Conservation (phyloP, 2,888 invertebrate genomes). For the Enoplolaimus lenunculus region DNA sequence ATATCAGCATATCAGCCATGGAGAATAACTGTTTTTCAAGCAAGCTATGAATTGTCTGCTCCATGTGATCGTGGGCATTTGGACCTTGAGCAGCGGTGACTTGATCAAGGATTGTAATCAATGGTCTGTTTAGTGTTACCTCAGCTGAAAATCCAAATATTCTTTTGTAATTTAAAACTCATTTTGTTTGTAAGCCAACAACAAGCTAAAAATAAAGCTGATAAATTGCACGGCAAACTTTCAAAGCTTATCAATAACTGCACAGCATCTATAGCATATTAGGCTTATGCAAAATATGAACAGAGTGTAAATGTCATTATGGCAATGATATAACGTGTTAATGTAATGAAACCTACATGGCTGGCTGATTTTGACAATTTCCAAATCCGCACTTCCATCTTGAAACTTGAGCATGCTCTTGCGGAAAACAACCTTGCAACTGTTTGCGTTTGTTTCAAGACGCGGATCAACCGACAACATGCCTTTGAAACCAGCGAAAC, state of each 20-base stretch:
- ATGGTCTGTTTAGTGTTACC: constrained; percentile 38
- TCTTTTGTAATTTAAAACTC: too few relatives aligned
- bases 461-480: constrained; percentile 32
- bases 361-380: constrained; percentile 36
- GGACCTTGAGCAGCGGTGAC: constrained; percentile 28
- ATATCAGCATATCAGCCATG: constrained; percentile 29
- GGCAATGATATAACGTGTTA: too few relatives aligned
- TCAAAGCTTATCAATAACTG: too few relatives aligned
- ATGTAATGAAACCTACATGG: too few relatives aligned
- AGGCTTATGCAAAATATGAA: too few relatives aligned
- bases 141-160: constrained; percentile 24
- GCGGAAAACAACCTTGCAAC: constrained; percentile 17
- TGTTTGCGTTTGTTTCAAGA: constrained; percentile 27
- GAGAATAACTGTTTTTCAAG: constrained; percentile 31
- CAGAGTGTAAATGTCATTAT: too few relatives aligned
- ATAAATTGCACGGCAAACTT: too few relatives aligned
- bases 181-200: too few relatives aligned
- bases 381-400: constrained; percentile 24
- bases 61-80: constrained; percentile 25
- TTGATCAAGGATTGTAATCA: constrained; percentile 39
- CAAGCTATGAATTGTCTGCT: constrained; percentile 31
- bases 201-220: too few relatives aligned
- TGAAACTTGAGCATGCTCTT: constrained; percentile 26
- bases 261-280: too few relatives aligned
- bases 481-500: constrained; percentile 38